Percentiles rank a stretch among this genome's conserved stretches.
These are phyloP conservation scores for Cydia pomonella DNA, from an alignment of 1,140 invertebrate species.

Conservation along the genomic window DNA sequence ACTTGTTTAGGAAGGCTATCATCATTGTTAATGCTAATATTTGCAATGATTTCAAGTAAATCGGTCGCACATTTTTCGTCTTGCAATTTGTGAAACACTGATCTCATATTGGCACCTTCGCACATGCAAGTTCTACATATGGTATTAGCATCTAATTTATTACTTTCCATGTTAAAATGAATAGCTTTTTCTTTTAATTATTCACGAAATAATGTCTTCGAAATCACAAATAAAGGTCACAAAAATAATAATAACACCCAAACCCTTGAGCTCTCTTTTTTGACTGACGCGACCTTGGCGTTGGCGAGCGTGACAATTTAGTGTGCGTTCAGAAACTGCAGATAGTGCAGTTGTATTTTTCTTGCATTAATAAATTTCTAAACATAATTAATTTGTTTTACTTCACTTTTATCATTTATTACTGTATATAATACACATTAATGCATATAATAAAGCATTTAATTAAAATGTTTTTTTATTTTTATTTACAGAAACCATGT, in stretches of 20 bases:
- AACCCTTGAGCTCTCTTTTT: background rate
- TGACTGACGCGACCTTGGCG: constrained; percentile 27
- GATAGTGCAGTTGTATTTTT: background rate
- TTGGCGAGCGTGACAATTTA: constrained; percentile 4
- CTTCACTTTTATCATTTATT: no score
- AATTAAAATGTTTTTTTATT: no score
- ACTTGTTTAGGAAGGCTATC: constrained; percentile 59
- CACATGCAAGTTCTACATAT: constrained; percentile 60
- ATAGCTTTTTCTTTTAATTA: background rate
- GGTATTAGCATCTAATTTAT: constrained; percentile 3
- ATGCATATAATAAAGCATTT: no score
- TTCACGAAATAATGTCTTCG: background rate
- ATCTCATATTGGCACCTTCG: constrained; percentile 49
- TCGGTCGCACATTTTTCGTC: constrained; percentile 54
- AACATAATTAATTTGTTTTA: no score
- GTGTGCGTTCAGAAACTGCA: background rate
- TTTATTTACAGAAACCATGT: background rate
- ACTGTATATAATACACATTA: no score
- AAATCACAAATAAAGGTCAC: background rate
- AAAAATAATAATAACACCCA: background rate
- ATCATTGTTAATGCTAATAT: constrained; percentile 52
- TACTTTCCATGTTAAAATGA: constrained; percentile 13
- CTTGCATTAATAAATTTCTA: background rate
- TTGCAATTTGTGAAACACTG: constrained; percentile 51
- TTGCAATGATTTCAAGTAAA: constrained; percentile 51